phyloP scores from a whole-genome alignment of 2,888 invertebrate genomes.

The Lutraria lutraria region DNA sequence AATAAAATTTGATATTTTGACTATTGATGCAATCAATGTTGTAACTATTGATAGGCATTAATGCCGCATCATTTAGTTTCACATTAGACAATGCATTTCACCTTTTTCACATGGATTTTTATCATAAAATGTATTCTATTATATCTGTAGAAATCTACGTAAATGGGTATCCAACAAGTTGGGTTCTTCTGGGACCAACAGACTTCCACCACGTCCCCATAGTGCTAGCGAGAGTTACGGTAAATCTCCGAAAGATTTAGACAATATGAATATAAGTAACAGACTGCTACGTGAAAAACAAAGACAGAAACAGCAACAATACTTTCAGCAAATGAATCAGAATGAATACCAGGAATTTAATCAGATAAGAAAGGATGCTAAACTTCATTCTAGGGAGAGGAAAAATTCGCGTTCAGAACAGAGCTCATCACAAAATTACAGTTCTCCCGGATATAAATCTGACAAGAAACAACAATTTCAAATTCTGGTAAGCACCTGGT shows the following conservation, averaged over 20 bases:
- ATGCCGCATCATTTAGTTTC: too few relatives aligned
- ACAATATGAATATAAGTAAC: conserved; percentile 52
- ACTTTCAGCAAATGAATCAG: conserved; percentile 77
- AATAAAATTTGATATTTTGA: too few relatives aligned
- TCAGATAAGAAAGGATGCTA: conserved; percentile 68
- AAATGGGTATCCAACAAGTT: conserved; percentile 71
- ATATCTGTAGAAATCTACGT: conserved; percentile 65
- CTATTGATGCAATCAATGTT: too few relatives aligned
- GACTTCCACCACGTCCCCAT: conserved; percentile 26
- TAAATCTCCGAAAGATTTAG: conserved; percentile 51
- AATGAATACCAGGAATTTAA: conserved; percentile 77
- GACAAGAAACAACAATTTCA: conserved; percentile 72
- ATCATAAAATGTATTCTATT: background rate
- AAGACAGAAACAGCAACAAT: conserved; percentile 75
- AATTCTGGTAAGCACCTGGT: conserved; percentile 67
- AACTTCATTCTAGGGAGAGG: conserved; percentile 49
- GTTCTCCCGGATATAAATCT: conserved; percentile 63
- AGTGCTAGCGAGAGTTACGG: conserved; percentile 32
- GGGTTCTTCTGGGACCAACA: conserved; percentile 21
- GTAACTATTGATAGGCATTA: too few relatives aligned
- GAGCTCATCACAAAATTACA: conserved; percentile 54
- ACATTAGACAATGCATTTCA: too few relatives aligned
- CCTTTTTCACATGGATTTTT: too few relatives aligned
- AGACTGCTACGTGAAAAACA: conserved; percentile 71
- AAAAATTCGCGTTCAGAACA: conserved; percentile 48